These are phyloP conservation scores for Ceratosolen solmsi DNA, from an alignment of 1,140 invertebrate species.

Conservation along the genomic window DNA sequence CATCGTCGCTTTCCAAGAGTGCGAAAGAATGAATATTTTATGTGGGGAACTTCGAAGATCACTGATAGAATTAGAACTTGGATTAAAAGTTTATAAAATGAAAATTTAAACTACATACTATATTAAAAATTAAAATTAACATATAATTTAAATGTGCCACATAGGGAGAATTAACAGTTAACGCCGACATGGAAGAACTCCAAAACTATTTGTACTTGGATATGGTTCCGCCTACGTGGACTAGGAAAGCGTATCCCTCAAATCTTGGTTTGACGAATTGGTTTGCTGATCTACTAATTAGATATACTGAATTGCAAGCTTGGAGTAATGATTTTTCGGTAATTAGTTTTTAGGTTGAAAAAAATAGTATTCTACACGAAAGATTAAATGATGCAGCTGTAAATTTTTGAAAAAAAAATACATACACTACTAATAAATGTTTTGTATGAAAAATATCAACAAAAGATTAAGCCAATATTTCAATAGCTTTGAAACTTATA, in stretches of 20 bases:
- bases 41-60: constrained; percentile 86
- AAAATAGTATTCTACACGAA: too few relatives aligned
- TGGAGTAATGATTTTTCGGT: constrained; percentile 87
- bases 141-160: too few relatives aligned
- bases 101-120: background rate
- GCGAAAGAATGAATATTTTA: constrained; percentile 94
- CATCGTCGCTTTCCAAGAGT: constrained; percentile 95
- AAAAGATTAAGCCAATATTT: too few relatives aligned
- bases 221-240: constrained; percentile 88
- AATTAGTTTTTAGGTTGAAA: too few relatives aligned
- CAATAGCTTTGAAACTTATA: too few relatives aligned
- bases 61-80: constrained; percentile 88
- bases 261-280: constrained; percentile 86
- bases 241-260: constrained; percentile 91
- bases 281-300: constrained; percentile 88
- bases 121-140: too few relatives aligned
- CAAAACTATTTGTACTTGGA: constrained; percentile 90
- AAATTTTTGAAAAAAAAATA: too few relatives aligned
- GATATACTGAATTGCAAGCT: constrained; percentile 84
- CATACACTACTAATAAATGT: too few relatives aligned
- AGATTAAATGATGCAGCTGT: too few relatives aligned
- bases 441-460: too few relatives aligned
- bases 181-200: constrained; percentile 91
- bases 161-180: constrained; percentile 94
- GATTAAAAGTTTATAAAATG: constrained; percentile 80